Evolutionary conservation across 2,797 vertebrate species (phyloP).

Genomic region (Phoebastria nigripes): DNA sequence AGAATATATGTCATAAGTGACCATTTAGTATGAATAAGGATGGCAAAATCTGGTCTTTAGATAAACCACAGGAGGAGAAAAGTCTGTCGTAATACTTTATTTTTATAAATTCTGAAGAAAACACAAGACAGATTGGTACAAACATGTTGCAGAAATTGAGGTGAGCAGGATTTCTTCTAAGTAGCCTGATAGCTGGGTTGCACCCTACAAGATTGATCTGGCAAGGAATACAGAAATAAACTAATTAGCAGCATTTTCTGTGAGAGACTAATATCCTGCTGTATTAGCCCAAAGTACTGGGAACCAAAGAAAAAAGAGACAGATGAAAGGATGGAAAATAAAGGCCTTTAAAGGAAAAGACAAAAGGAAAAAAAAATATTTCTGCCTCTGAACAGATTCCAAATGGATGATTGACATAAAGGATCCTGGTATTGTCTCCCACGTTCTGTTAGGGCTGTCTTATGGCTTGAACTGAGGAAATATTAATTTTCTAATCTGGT

Average conservation of each 20-base stretch:
- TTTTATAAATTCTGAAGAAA: slow-evolving; percentile 4
- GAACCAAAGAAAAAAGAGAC: background rate
- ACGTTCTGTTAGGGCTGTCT: slow-evolving; percentile 42
- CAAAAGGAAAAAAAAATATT: background rate
- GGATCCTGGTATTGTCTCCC: slow-evolving; percentile 4
- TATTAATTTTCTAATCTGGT: slow-evolving; percentile 40
- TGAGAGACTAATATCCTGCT: background rate
- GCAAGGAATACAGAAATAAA: slow-evolving; percentile 21
- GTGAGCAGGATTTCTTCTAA: background rate
- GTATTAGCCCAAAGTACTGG: background rate
- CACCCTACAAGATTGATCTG: background rate
- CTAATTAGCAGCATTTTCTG: slow-evolving; percentile 30
- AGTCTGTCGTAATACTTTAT: background rate
- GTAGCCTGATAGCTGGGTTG: background rate
- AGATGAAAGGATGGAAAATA: slow-evolving; percentile 19
- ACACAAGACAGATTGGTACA: background rate
- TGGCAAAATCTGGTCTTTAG: background rate
- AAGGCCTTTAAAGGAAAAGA: slow-evolving; percentile 17
- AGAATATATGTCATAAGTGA: slow-evolving; percentile 1
- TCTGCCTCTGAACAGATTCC: slow-evolving; percentile 22
- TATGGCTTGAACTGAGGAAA: slow-evolving; percentile 22
- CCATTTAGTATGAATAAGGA: background rate
- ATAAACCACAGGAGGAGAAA: background rate
- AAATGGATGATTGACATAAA: slow-evolving; percentile 33
- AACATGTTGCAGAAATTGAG: slow-evolving; percentile 14